Base-by-base conservation (phyloP, 2,113 vertebrate genomes). In the Vulpes ferrilata region DNA sequence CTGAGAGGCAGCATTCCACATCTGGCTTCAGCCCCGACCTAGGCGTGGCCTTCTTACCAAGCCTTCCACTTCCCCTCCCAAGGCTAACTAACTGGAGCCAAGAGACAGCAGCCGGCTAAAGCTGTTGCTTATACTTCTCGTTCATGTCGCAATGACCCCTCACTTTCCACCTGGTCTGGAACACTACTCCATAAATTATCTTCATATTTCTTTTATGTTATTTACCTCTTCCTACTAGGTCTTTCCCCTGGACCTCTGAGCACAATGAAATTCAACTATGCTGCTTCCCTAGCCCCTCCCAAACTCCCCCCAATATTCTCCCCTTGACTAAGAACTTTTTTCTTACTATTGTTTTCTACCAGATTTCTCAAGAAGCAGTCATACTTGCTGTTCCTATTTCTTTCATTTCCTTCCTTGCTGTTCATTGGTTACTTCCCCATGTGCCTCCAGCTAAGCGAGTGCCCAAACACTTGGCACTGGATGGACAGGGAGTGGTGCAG, bases 341-440 rank as follows among this genome's bases (percentile, higher is more conserved):
- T 73, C 64, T 88, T 89, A 38, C 30, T 80, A 9, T 84, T 8
- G 22, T 65, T 67, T 48, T 88, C 60, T 78, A 74, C n/a, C 12
- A 81, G n/a, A 23, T 93, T 81, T 91, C 35, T 96, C 69, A 79
- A 51, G 81, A 78, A 88, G 12, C 8, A 38, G 17, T 12, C 55
- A n/a, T 11, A 19, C 7, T 17, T 73, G 69, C 35, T 48, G 23
- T 57, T 83, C 57, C 11, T 4, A 1, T n/a, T 19, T 53, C 81
- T 78, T 69, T 55, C 38, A 17, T 59, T 25, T 76, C 60, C 65
- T 82, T 48, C 32, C 12, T 74, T 62, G 55, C 65, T 43, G 0
- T 11, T 60, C 17, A 11, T 5, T 5, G 15, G 5, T 84, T 82
- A 89, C 0, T 43, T n/a, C 1, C 1, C 38, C 2, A 0, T 51